Conservation (phyloP, 1,140 invertebrate species). For the Xylocopa sonorina region DNA sequence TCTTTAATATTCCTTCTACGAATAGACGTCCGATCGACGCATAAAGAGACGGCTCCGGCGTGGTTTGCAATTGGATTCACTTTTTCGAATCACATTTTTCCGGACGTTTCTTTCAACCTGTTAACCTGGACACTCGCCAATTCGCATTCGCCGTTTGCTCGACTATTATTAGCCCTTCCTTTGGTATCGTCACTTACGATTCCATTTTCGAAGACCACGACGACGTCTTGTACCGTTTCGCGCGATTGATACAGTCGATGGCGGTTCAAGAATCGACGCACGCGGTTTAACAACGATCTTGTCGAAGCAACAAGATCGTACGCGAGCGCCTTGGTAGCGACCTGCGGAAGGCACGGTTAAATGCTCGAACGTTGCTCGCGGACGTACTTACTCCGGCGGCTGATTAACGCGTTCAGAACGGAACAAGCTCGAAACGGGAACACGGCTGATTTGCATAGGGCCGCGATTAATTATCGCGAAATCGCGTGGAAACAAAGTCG, state of each 20-base stretch:
- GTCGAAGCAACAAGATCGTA: constrained; percentile 32
- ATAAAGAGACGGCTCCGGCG: too few relatives aligned
- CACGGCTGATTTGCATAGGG: constrained; percentile 16
- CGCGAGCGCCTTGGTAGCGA: not conserved
- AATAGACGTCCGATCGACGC: too few relatives aligned
- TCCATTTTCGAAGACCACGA: too few relatives aligned
- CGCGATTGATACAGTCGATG: too few relatives aligned
- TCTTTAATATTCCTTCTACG: not conserved
- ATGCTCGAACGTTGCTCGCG: constrained; percentile 9
- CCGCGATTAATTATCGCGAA: constrained; percentile 37
- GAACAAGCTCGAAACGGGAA: constrained; percentile 12
- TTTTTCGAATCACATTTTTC: constrained; percentile 7
- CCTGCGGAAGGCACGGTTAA: constrained; percentile 23
- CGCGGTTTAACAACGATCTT: too few relatives aligned
- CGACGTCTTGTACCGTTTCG: too few relatives aligned
- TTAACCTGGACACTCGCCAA: too few relatives aligned
- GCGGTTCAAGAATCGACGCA: too few relatives aligned
- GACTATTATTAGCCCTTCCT: too few relatives aligned
- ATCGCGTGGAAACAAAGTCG: constrained; percentile 39
- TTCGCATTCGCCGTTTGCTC: too few relatives aligned
- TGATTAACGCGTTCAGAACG: constrained; percentile 32
- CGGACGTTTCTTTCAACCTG: not conserved
- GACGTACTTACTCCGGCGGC: constrained; percentile 13
- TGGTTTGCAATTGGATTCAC: not conserved
- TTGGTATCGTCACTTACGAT: too few relatives aligned